Conservation (phyloP, 2,113 vertebrate species). For the Gymnobelideus leadbeateri region DNA sequence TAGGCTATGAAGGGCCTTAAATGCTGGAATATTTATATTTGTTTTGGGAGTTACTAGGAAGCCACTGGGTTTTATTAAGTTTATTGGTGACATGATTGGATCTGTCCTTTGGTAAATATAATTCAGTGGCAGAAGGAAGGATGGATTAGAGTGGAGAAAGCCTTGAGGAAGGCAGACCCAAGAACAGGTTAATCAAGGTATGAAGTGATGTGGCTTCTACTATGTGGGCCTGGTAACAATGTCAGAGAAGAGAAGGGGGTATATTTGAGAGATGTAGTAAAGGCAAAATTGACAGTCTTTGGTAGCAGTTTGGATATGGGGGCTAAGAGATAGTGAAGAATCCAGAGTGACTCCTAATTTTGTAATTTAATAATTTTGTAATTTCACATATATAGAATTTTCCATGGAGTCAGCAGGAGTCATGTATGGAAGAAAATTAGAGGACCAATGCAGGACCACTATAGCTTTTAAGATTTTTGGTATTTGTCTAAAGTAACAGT, state of each 20-base stretch:
- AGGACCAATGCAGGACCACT: background rate
- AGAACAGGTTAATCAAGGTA: background rate
- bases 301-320: background rate
- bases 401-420: background rate
- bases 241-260: background rate
- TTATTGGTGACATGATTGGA: background rate
- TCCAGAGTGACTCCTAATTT: background rate
- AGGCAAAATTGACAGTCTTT: background rate
- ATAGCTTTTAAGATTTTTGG: background rate
- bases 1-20: background rate
- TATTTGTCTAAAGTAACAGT: background rate
- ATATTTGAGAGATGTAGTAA: background rate
- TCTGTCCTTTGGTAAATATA: background rate
- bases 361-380: conserved; percentile 19
- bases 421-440: background rate
- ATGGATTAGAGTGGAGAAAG: background rate
- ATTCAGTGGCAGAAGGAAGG: background rate
- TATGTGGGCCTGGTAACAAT: background rate
- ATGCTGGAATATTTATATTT: background rate
- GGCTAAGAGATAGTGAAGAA: background rate
- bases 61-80: background rate
- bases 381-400: conserved; percentile 1
- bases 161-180: background rate
- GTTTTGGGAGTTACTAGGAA: background rate
- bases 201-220: background rate